Percentiles rank a stretch among this genome's conserved stretches.
Evolutionary conservation across 2,797 vertebrate species (phyloP).

Genomic region (Poecilia picta): DNA sequence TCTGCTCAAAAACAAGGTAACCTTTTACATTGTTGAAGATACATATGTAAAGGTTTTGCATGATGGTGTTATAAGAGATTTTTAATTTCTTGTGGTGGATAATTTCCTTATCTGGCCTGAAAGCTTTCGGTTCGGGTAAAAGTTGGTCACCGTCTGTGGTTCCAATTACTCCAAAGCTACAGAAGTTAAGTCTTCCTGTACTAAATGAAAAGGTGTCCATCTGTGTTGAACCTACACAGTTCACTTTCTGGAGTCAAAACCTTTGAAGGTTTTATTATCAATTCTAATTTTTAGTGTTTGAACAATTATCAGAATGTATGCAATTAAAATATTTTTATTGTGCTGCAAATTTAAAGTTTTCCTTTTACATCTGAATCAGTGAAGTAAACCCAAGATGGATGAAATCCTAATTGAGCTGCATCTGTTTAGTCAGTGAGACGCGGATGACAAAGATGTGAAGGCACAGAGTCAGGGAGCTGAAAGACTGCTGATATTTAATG

Average conservation of each 20-base stretch:
- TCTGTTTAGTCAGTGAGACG: not conserved
- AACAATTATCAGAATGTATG: not conserved
- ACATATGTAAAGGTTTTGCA: no score
- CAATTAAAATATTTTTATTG: not conserved
- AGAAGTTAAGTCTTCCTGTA: no score
- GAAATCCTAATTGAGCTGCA: not conserved
- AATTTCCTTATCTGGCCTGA: no score
- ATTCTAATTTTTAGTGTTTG: not conserved
- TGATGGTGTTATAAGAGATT: no score
- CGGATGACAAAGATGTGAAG: not conserved
- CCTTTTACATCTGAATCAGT: not conserved
- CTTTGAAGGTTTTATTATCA: not conserved
- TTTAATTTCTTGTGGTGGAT: no score
- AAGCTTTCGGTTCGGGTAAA: no score
- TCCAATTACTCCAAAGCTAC: no score
- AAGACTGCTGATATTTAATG: slow-evolving; percentile 67
- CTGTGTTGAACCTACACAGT: no score
- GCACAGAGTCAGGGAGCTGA: slow-evolving; percentile 46
- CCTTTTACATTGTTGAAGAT: no score
- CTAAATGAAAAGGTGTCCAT: no score
- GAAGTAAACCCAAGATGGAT: not conserved
- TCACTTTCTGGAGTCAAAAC: not conserved
- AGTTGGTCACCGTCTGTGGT: no score
- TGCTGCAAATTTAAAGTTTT: not conserved
- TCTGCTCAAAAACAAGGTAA: no score